Conservation (phyloP, 1,140 invertebrate species). For the Drosophila navojoa region DNA sequence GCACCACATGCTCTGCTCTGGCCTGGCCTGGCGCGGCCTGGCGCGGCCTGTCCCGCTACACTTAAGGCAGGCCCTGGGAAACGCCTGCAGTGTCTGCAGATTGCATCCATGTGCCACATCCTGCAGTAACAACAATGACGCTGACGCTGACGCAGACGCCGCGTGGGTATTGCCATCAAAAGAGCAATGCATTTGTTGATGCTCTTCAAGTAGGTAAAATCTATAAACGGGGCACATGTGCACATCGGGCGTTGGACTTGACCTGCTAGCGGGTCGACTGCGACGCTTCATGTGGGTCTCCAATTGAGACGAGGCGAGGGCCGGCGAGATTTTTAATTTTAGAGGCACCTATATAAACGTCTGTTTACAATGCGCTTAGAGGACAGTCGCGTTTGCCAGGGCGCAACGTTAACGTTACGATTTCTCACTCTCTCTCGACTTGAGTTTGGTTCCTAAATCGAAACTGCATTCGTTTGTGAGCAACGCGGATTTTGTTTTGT, state of each 20-base stretch:
- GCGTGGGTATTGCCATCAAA: slow-evolving; percentile 68
- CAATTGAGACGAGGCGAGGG: background rate
- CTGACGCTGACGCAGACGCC: slow-evolving; percentile 28
- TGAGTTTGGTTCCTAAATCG: slow-evolving; percentile 27
- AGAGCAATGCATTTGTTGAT: slow-evolving; percentile 16
- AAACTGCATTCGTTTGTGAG: slow-evolving; percentile 47
- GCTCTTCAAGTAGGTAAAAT: slow-evolving; percentile 78
- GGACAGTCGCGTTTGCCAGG: slow-evolving; percentile 67
- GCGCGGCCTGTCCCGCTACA: slow-evolving; percentile 43
- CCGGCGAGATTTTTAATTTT: slow-evolving; percentile 60
- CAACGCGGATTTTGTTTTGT: slow-evolving; percentile 47
- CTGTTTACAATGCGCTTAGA: slow-evolving; percentile 71
- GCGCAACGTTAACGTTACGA: slow-evolving; percentile 52
- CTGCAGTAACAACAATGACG: slow-evolving; percentile 19
- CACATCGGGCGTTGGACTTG: slow-evolving; percentile 55
- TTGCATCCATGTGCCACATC: slow-evolving; percentile 74
- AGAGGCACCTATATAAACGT: slow-evolving; percentile 76
- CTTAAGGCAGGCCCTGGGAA: slow-evolving; percentile 69
- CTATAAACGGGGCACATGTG: slow-evolving; percentile 58
- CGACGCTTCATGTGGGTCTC: slow-evolving; percentile 77
- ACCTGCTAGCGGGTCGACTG: slow-evolving; percentile 57
- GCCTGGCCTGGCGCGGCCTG: background rate
- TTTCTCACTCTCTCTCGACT: background rate
- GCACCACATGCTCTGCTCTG: slow-evolving; percentile 32
- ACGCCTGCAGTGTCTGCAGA: slow-evolving; percentile 72